Percentiles rank a stretch among this genome's conserved stretches.
Conservation (phyloP, 1,140 invertebrate species). For the Steinernema khuongi region DNA sequence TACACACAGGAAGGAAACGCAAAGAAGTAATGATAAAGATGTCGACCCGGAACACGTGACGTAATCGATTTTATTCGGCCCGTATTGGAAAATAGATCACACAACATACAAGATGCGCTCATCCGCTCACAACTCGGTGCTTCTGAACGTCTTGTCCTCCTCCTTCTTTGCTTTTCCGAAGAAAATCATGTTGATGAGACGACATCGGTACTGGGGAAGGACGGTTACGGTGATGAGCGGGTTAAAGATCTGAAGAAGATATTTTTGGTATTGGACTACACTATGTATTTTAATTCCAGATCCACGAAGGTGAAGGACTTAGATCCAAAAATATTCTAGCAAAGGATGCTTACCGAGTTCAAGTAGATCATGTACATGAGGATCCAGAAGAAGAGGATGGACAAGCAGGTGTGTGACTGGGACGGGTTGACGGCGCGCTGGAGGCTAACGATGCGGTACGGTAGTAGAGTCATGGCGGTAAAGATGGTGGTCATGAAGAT, state of each 20-base stretch:
- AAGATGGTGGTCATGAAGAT: slow-evolving; percentile 37
- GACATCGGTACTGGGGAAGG: slow-evolving; percentile 29
- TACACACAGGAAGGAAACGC: too few relatives aligned
- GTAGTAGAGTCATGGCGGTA: slow-evolving; percentile 27
- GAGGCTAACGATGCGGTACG: slow-evolving; percentile 27
- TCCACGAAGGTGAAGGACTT: not conserved
- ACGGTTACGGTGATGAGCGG: slow-evolving; percentile 34
- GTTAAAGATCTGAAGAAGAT: slow-evolving; percentile 35
- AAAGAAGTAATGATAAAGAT: too few relatives aligned
- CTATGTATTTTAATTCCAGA: too few relatives aligned
- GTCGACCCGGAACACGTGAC: too few relatives aligned
- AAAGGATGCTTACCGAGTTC: slow-evolving; percentile 27
- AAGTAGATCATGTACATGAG: slow-evolving; percentile 28
- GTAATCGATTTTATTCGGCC: too few relatives aligned
- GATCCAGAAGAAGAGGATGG: not conserved
- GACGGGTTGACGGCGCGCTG: slow-evolving; percentile 21
- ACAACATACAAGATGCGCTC: not conserved
- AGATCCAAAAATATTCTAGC: not conserved
- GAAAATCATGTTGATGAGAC: slow-evolving; percentile 3
- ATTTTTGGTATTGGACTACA: too few relatives aligned
- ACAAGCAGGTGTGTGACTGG: not conserved
- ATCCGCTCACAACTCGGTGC: not conserved
- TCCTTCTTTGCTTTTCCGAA: not conserved
- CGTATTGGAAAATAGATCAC: slow-evolving; percentile 4
- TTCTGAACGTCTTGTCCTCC: not conserved